phyloP scores from a whole-genome alignment of 2,888 invertebrate species.

The Sarcophaga caerulescens region DNA sequence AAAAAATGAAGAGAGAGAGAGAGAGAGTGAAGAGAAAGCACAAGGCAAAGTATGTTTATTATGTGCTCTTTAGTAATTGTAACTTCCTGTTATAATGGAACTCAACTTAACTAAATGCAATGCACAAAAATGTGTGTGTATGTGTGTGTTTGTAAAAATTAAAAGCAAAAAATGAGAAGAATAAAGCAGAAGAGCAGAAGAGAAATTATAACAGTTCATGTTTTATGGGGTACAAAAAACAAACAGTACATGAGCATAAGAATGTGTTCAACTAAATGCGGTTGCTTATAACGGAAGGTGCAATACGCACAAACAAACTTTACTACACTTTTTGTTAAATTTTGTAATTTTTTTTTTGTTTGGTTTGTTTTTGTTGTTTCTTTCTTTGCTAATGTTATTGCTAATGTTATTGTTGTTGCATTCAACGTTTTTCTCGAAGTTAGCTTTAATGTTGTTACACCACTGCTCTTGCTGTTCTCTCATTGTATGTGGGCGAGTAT shows the following conservation, averaged over 20 bases:
- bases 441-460: too few relatives aligned
- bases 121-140: constrained; percentile 17
- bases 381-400: constrained; percentile 32
- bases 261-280: constrained; percentile 50
- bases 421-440: constrained; percentile 2
- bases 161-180: too few relatives aligned
- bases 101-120: constrained; percentile 46
- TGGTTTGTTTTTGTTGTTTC: constrained; percentile 20
- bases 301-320: constrained; percentile 32
- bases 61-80: constrained; percentile 64
- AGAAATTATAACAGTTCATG: not conserved
- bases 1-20: constrained; percentile 9
- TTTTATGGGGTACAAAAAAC: constrained; percentile 3
- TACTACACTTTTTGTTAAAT: constrained; percentile 37
- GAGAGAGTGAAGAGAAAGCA: constrained; percentile 19
- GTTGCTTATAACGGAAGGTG: constrained; percentile 23
- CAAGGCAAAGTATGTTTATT: constrained; percentile 56
- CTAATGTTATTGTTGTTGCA: constrained; percentile 29
- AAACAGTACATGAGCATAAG: constrained; percentile 15
- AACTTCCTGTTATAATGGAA: constrained; percentile 62
- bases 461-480: too few relatives aligned
- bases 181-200: not conserved
- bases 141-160: constrained; percentile 3
- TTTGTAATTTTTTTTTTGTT: not conserved
- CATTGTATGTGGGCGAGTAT: too few relatives aligned